Evolutionary conservation across 2,888 invertebrate species (phyloP).

Genomic region (Chrysotoxum bicinctum): DNA sequence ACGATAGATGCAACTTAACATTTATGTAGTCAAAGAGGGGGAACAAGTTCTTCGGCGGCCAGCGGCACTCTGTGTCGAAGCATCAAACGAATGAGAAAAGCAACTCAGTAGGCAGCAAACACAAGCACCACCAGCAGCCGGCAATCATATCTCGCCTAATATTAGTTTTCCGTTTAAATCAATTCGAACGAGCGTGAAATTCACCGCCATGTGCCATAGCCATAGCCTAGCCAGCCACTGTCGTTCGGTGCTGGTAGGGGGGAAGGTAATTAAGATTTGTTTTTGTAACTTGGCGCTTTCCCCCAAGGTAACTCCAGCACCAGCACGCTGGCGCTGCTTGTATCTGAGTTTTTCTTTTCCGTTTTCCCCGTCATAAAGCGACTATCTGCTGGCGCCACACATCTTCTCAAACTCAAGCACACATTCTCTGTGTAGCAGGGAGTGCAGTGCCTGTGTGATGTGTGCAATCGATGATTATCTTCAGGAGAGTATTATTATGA

Average conservation of each 20-base stretch:
- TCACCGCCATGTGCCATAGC: slow-evolving; percentile 42
- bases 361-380: slow-evolving; percentile 37
- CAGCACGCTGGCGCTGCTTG: too few species aligned
- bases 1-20: slow-evolving; percentile 20
- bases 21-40: background rate
- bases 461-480: slow-evolving; percentile 71
- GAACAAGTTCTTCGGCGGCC: slow-evolving; percentile 3
- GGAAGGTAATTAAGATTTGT: slow-evolving; percentile 67
- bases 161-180: slow-evolving; percentile 71
- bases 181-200: slow-evolving; percentile 68
- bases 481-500: slow-evolving; percentile 68
- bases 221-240: too few species aligned
- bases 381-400: slow-evolving; percentile 63
- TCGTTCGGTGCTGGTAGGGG: slow-evolving; percentile 20
- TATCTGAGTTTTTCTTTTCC: slow-evolving; percentile 45
- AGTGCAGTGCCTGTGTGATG: slow-evolving; percentile 17
- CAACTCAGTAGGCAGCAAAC: slow-evolving; percentile 47
- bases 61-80: slow-evolving; percentile 30
- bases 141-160: slow-evolving; percentile 69
- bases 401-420: slow-evolving; percentile 49
- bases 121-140: slow-evolving; percentile 43
- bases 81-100: slow-evolving; percentile 35
- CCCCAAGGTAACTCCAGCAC: slow-evolving; percentile 46
- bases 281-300: slow-evolving; percentile 60
- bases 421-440: slow-evolving; percentile 5